Conservation (phyloP, 2,888 invertebrate species). For the Falcaria lacertinaria region DNA sequence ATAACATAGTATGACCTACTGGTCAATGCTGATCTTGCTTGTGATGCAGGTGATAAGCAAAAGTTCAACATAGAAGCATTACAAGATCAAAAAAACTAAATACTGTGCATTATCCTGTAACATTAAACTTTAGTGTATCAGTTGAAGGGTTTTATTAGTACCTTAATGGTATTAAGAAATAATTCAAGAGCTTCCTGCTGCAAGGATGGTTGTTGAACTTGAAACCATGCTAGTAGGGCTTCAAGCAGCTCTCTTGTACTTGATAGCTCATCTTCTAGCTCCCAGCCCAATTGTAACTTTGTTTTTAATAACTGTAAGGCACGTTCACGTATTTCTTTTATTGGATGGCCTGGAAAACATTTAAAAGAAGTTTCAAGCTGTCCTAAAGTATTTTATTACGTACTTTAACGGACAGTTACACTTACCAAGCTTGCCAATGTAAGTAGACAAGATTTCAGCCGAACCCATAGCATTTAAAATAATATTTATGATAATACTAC, state of each 20-base stretch:
- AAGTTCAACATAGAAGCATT: too few species aligned
- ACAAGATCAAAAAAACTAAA: too few species aligned
- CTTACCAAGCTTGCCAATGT: slow-evolving; percentile 61
- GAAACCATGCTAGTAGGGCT: slow-evolving; percentile 82
- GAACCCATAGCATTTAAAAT: slow-evolving; percentile 18
- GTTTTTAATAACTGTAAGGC: slow-evolving; percentile 76
- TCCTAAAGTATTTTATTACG: too few species aligned
- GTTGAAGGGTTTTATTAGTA: too few species aligned
- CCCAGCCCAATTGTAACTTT: slow-evolving; percentile 82
- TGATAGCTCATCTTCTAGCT: slow-evolving; percentile 80
- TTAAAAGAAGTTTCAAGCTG: too few species aligned
- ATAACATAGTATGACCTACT: too few species aligned
- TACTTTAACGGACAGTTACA: too few species aligned
- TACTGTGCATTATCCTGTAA: too few species aligned
- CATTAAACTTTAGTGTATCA: too few species aligned
- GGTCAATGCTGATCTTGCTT: too few species aligned
- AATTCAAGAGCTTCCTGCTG: slow-evolving; percentile 80
- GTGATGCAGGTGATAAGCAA: too few species aligned
- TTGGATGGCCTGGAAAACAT: slow-evolving; percentile 75
- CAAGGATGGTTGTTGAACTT: slow-evolving; percentile 69
- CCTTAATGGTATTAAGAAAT: slow-evolving; percentile 77
- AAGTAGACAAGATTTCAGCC: slow-evolving; percentile 29
- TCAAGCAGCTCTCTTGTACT: slow-evolving; percentile 79
- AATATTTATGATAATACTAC: slow-evolving; percentile 20
- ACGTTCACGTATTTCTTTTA: slow-evolving; percentile 80